These are phyloP conservation scores for Nibea albiflora DNA, from an alignment of 2,113 vertebrate species.

Conservation along the genomic window DNA sequence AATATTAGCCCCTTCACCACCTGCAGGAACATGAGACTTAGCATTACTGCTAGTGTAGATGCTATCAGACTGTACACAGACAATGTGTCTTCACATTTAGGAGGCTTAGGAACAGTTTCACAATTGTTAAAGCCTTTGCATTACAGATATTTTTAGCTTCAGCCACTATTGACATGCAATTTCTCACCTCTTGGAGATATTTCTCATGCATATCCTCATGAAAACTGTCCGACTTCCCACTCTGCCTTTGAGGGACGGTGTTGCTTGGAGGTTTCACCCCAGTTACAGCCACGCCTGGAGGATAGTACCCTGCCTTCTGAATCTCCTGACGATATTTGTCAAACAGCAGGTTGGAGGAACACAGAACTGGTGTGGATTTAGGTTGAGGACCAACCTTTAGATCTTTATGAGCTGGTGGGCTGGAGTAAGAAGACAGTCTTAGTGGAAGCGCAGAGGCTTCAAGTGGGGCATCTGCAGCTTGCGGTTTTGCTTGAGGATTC, in stretches of 20 bases:
- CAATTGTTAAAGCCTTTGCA: neutral
- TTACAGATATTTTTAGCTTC: neutral
- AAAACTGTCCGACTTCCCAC: conserved; percentile 86
- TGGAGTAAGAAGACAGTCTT: conserved; percentile 70
- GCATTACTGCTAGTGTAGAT: neutral
- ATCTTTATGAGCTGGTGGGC: conserved; percentile 79
- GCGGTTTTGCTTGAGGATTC: conserved; percentile 84
- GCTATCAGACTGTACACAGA: neutral
- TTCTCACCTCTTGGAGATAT: conserved; percentile 81
- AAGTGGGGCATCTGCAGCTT: conserved; percentile 76
- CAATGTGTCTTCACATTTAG: neutral
- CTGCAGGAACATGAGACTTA: neutral
- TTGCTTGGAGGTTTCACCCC: conserved; percentile 86
- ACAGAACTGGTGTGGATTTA: conserved; percentile 76
- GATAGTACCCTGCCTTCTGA: conserved; percentile 87
- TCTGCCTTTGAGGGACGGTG: conserved; percentile 80
- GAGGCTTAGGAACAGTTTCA: neutral
- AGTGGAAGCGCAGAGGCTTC: conserved; percentile 81
- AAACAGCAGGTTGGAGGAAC: conserved; percentile 81
- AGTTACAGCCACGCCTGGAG: conserved; percentile 83
- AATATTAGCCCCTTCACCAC: neutral
- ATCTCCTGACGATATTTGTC: conserved; percentile 92
- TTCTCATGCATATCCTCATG: conserved; percentile 84
- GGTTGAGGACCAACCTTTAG: conserved; percentile 77
- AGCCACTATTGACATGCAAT: neutral